Conservation (phyloP, 2,888 invertebrate species). For the Xestia xanthographa region DNA sequence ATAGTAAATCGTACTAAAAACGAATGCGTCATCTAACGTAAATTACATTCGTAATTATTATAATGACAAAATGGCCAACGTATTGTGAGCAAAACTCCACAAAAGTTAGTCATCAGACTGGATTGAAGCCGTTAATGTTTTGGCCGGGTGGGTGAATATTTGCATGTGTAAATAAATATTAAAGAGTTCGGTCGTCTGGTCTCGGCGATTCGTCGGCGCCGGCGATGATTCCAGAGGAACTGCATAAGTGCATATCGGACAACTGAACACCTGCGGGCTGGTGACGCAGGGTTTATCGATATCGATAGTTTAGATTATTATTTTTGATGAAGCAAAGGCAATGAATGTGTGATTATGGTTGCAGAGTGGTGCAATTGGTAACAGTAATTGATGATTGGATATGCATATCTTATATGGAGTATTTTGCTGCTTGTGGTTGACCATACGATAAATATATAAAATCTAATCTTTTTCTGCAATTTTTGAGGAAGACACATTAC, state of each 20-base stretch:
- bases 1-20: constrained; percentile 17
- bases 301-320: constrained; percentile 62
- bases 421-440: not conserved
- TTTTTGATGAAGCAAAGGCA: not conserved
- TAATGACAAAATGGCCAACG: constrained; percentile 29
- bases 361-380: not conserved
- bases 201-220: constrained; percentile 65
- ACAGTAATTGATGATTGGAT: not conserved
- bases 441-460: not conserved
- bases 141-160: constrained; percentile 72
- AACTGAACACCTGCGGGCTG: constrained; percentile 76
- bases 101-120: constrained; percentile 52
- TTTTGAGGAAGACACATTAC: constrained; percentile 15
- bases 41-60: constrained; percentile 25
- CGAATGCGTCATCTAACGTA: constrained; percentile 18
- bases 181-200: constrained; percentile 74
- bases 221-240: constrained; percentile 72
- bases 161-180: constrained; percentile 87
- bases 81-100: constrained; percentile 34
- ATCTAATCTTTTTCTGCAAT: not conserved
- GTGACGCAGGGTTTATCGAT: constrained; percentile 71
- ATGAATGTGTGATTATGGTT: not conserved
- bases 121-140: constrained; percentile 45
- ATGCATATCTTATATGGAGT: not conserved
- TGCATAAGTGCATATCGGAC: constrained; percentile 73